Base-by-base conservation (phyloP, 2,113 vertebrate genomes). In the Zosterops borbonicus region DNA sequence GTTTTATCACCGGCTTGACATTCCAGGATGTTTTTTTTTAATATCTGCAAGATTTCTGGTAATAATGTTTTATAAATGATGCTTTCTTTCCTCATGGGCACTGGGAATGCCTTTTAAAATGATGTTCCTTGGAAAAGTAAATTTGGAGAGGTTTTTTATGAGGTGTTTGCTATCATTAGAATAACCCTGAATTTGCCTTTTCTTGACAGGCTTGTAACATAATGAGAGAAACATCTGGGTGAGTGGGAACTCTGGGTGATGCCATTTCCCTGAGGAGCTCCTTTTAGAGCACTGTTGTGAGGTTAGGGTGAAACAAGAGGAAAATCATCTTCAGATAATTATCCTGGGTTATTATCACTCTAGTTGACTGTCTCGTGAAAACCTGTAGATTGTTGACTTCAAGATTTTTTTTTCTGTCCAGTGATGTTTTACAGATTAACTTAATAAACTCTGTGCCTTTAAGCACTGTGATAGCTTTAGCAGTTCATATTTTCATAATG, bases 131-230 rank as follows among this genome's bases (percentile, higher is more conserved):
- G 96, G 92, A 97, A 97, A 97, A 98, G 96, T 97, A 92, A 96
- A 97, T 97, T 94, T 95, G 93, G 97, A 96, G 94, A 89, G 75
- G 46, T 89, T 97, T 97, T 98, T 98, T 97, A 98, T 96, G 97
- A 97, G 95, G 97, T 97, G 96, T 97, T 97, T 97, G 96, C 97
- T 97, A 95, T 97, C 97, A 97, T 97, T 97, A 97, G 97, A 97
- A 96, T 98, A 97, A 97, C 95, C 96, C 86, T 83, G 94, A 95
- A 90, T 97, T 94, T 97, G 93, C 94, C 94, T 97, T 97, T 95
- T 95, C 87, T 96, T 87, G 80, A 97, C 95, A 95, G 71, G 82
- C 90, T 94, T 88, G 71, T 95, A 97, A 94, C 78, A 50, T 97
- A 96, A 98, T 95, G 97, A 97, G 97, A 95, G 96, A 97, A 98